These are phyloP conservation scores for Octodonta nipae DNA, from an alignment of 2,888 invertebrate genomes.

Conservation along the genomic window DNA sequence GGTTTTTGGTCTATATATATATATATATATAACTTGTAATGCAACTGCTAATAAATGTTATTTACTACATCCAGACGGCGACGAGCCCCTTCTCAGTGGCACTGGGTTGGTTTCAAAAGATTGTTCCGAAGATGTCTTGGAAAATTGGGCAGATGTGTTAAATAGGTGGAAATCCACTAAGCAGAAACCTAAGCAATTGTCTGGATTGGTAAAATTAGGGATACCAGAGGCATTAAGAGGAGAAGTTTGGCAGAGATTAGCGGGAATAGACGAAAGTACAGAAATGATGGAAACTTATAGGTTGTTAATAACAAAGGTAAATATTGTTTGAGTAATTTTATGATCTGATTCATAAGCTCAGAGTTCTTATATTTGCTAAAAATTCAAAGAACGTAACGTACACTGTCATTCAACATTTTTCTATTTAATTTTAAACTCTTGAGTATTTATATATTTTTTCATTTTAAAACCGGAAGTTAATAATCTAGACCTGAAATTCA, in stretches of 20 bases:
- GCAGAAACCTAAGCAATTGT: conserved; percentile 70
- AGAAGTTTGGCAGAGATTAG: conserved; percentile 93
- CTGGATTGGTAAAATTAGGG: conserved; percentile 68
- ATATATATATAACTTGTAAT: conserved; percentile 1
- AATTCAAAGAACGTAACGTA: too few species aligned
- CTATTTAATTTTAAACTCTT: too few species aligned
- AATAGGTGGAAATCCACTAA: conserved; percentile 53
- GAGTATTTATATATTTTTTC: too few species aligned
- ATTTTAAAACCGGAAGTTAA: too few species aligned
- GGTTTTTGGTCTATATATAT: too few species aligned
- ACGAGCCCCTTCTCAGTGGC: conserved; percentile 92
- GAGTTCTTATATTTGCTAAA: too few species aligned
- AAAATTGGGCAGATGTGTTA: conserved; percentile 83
- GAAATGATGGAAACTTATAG: conserved; percentile 86
- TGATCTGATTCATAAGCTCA: too few species aligned
- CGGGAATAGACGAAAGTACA: conserved; percentile 70
- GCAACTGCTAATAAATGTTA: neutral
- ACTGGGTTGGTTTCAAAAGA: conserved; percentile 95
- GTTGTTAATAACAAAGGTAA: conserved; percentile 79
- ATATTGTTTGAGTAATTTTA: too few species aligned
- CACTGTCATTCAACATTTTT: too few species aligned
- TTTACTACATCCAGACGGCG: conserved; percentile 50
- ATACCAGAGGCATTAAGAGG: conserved; percentile 93
- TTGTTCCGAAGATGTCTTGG: conserved; percentile 82
- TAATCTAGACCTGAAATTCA: too few species aligned